A percentile compares a stretch with the other conserved stretches of the same genome.
Conservation (phyloP, 2,888 invertebrate species). For the Disparrhopalites patrizii region DNA sequence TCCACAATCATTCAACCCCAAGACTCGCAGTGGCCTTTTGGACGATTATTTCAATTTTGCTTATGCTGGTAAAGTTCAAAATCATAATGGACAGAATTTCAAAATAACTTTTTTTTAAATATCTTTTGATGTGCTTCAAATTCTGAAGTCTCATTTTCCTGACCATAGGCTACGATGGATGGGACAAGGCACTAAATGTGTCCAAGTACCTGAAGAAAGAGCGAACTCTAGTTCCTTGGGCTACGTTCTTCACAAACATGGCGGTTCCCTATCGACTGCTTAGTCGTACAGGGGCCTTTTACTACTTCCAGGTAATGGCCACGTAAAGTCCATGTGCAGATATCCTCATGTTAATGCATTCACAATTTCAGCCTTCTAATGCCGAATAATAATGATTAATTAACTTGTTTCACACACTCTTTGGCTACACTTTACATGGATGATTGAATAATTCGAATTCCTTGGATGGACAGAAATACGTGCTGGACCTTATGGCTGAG, state of each 20-base stretch:
- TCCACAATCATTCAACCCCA: conserved; percentile 29
- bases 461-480: conserved; percentile 32
- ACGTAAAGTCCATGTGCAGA: background rate
- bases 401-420: background rate
- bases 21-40: conserved; percentile 36
- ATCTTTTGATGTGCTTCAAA: background rate
- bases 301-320: conserved; percentile 36
- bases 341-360: background rate
- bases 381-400: background rate
- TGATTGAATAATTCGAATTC: background rate
- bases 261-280: conserved; percentile 37
- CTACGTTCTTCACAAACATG: conserved; percentile 41
- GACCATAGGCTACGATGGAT: background rate
- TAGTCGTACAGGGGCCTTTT: conserved; percentile 28
- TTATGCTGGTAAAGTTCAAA: conserved; percentile 28
- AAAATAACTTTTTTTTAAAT: background rate
- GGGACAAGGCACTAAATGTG: background rate
- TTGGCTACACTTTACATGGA: background rate
- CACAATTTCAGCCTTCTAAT: background rate
- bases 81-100: background rate
- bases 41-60: conserved; percentile 41
- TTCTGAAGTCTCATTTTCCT: background rate
- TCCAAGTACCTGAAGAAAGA: conserved; percentile 36
- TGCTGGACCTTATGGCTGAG: conserved; percentile 27
- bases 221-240: conserved; percentile 35